Conservation (phyloP, 2,113 vertebrate genomes). For the Gallinago jamesoni region DNA sequence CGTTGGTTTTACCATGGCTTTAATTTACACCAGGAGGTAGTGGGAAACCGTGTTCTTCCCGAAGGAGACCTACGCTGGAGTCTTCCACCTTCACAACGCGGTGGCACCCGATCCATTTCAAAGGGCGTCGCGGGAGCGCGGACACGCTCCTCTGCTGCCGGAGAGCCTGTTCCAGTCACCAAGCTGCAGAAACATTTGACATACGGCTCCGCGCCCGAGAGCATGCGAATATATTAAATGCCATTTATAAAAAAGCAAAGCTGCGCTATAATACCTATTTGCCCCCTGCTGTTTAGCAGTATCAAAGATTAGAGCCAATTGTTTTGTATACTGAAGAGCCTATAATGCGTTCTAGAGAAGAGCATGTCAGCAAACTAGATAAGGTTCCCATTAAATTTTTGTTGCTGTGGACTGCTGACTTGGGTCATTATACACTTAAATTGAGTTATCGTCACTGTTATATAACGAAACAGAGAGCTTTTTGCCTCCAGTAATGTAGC, state of each 20-base stretch:
- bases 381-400: conserved; percentile 73
- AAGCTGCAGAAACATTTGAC: conserved; percentile 44
- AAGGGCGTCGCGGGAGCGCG: neutral
- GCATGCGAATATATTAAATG: conserved; percentile 64
- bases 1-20: conserved; percentile 33
- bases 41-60: neutral
- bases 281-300: conserved; percentile 72
- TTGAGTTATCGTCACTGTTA: conserved; percentile 71
- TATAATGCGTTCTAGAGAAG: conserved; percentile 65
- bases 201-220: conserved; percentile 18
- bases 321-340: conserved; percentile 68
- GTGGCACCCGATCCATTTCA: neutral
- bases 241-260: conserved; percentile 71
- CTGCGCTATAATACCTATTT: conserved; percentile 73
- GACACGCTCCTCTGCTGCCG: neutral
- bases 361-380: conserved; percentile 70
- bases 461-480: conserved; percentile 57
- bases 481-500: conserved; percentile 42
- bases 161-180: conserved; percentile 1
- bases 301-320: conserved; percentile 78
- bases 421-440: conserved; percentile 74
- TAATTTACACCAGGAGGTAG: conserved; percentile 48
- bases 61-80: neutral
- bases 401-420: conserved; percentile 65
- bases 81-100: neutral